These are phyloP conservation scores for Macaca nemestrina DNA, from an alignment of 2,113 vertebrate species.

Conservation along the genomic window DNA sequence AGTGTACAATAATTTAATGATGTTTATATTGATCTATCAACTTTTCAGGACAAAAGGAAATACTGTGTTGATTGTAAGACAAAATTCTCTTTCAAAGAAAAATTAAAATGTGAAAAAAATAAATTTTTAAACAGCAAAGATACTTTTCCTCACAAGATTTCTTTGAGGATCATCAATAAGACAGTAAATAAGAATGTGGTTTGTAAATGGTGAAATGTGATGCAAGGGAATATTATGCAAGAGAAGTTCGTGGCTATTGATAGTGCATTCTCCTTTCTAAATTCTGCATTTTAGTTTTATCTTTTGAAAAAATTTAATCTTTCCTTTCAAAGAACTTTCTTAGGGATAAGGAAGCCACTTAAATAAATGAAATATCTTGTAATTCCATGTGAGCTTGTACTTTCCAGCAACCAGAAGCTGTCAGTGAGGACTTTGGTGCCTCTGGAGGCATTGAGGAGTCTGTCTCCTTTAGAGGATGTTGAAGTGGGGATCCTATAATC, in stretches of 20 bases:
- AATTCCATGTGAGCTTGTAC: neutral
- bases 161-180: neutral
- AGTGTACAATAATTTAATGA: neutral
- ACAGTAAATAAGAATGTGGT: neutral
- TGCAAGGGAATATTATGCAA: neutral
- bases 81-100: conserved; percentile 19
- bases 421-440: neutral
- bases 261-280: neutral
- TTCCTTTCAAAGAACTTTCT: neutral
- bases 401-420: neutral
- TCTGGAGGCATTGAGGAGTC: neutral
- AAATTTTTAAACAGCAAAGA: neutral
- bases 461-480: neutral
- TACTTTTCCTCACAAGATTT: neutral
- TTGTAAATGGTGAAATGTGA: neutral
- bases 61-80: neutral
- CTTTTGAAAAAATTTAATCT: conserved; percentile 32
- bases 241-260: neutral
- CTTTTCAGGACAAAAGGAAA: neutral
- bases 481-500: neutral
- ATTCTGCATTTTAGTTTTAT: conserved; percentile 24
- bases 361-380: neutral
- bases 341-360: neutral
- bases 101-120: conserved; percentile 19
- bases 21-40: neutral